Base-by-base conservation (phyloP, 2,113 vertebrate genomes). In the Diadophis punctatus region DNA sequence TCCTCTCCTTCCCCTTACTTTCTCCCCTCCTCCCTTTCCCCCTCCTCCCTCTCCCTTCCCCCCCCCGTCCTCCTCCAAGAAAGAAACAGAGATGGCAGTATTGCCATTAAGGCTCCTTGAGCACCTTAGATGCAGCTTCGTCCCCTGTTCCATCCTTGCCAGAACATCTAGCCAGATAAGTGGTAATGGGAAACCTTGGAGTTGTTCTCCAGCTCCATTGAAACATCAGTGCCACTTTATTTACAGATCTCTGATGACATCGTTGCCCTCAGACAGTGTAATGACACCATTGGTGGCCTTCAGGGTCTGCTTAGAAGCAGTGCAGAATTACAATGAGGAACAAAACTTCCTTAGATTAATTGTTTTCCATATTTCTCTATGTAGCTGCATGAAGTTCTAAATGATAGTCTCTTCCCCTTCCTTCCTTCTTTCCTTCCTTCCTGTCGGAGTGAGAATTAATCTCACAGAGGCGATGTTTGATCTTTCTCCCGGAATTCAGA, bases 331-430 rank as follows among this genome's bases (percentile, higher is more conserved):
- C n/a, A 43, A 7, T 39, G 43, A 53, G 14, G 63, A 51, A 43
- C 56, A 43, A 52, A 88, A 52, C 46, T 49, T 87, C 51, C 8
- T 16, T 49, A 88, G 46, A 88, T 56, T 2, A 48, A 87, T 58
- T 68, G 87, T 90, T 9, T 93, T 91, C 56, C 88, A 0, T 53
- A 68, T 60, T 27, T 91, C 93, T 46, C 58, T 52, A 60, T 34
- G 90, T 86, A 16, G 2, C 91, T 92, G 68, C 94, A 84, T 23
- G 39, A 14, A 91, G 63, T 11, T 84, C 20, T 91, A 74, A 89
- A 30, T 92, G 51, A 74, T 46, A 0, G 52, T 4, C 87, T 51
- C 80, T 88, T 39, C n/a, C 20, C 3, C 51, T 8, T 34, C 60
- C 10, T 14, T 30, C 60, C 3, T 0, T 23, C 22, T n/a, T n/a